phyloP scores from a whole-genome alignment of 2,113 vertebrate genomes.

The Geococcyx californianus region DNA sequence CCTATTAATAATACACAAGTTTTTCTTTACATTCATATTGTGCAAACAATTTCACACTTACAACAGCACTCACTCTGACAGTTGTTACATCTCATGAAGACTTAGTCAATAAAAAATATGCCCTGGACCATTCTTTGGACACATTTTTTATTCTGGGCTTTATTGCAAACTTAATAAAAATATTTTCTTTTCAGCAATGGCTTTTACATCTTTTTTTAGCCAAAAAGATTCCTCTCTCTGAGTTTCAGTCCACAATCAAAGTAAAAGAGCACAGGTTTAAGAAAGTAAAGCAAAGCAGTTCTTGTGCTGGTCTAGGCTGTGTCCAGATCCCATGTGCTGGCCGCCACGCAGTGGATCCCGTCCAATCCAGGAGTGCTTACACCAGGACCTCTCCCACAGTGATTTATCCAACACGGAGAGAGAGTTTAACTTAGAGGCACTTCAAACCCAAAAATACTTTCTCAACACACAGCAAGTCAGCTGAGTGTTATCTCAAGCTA shows the following conservation, averaged over 20 bases:
- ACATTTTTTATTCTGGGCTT: neutral
- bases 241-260: neutral
- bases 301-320: neutral
- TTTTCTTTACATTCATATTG: neutral
- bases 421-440: neutral
- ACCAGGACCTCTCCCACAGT: neutral
- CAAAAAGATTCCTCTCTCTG: neutral
- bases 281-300: neutral
- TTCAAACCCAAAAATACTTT: slow-evolving; percentile 21
- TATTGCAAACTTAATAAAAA: neutral
- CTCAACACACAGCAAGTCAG: neutral
- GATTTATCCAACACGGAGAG: neutral
- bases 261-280: neutral
- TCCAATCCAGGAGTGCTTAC: neutral
- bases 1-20: neutral
- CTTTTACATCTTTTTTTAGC: neutral
- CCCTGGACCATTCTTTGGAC: neutral
- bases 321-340: neutral
- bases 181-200: neutral
- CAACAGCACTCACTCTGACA: neutral
- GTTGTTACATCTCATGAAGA: neutral
- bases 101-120: neutral
- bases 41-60: neutral
- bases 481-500: neutral
- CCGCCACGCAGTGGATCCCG: neutral